phyloP scores from a whole-genome alignment of 1,140 invertebrate species.

The Zaprionus africanus region DNA sequence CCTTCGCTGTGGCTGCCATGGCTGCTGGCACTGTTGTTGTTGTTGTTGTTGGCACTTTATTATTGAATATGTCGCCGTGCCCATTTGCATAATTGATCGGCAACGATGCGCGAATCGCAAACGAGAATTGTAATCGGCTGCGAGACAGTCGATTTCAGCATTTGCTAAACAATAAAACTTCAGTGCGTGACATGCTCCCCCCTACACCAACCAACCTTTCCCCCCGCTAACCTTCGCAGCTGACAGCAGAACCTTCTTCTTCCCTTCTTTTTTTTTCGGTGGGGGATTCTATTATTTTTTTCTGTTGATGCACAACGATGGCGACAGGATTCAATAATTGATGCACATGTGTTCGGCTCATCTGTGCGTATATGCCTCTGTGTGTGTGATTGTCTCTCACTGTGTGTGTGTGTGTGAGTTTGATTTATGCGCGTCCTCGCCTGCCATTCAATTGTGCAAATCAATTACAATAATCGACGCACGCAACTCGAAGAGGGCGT shows the following conservation, averaged over 20 bases:
- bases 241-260: not conserved
- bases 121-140: constrained; percentile 68
- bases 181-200: constrained; percentile 40
- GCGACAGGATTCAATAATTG: constrained; percentile 69
- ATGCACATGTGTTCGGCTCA: constrained; percentile 50
- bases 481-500: constrained; percentile 59
- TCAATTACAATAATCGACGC: constrained; percentile 79
- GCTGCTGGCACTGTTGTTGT: not conserved
- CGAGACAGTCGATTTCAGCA: constrained; percentile 52
- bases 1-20: not conserved
- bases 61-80: constrained; percentile 71
- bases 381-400: not conserved
- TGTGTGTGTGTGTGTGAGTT: constrained; percentile 17
- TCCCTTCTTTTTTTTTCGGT: constrained; percentile 22
- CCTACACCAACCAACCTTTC: no score
- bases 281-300: constrained; percentile 48
- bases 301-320: constrained; percentile 53
- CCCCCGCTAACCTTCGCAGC: not conserved
- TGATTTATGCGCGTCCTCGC: constrained; percentile 77
- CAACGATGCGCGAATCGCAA: constrained; percentile 75
- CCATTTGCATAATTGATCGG: constrained; percentile 79
- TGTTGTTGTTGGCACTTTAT: constrained; percentile 71
- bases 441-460: constrained; percentile 76
- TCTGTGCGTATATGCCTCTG: constrained; percentile 29
- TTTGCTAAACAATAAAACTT: constrained; percentile 57